Evolutionary conservation across 2,888 invertebrate species (phyloP), one percentile per base, ranked within the genome.

Genomic region (Meteorus colon): DNA sequence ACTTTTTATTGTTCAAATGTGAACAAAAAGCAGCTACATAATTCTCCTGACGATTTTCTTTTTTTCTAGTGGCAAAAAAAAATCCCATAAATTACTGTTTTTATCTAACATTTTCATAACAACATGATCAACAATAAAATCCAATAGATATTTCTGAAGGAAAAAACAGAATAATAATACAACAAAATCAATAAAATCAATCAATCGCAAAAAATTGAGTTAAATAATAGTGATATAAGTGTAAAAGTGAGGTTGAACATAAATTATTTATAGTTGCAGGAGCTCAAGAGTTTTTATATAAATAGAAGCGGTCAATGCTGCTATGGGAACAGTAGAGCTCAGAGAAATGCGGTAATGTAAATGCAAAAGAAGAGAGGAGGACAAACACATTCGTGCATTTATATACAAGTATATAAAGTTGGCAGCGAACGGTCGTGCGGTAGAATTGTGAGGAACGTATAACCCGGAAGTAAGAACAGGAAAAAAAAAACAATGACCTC

Each of bases 241-340:
- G 48, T 67, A 73, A 72, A 72, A 71, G 59, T 24, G 31, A 73
- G 67, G 76, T 78, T 67, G 77, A 80, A 73, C 78, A 73, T 79
- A 78, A 75, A 77, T 78, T 73, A 77, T 59, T 65, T 27, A n/a
- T 70, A 73, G 75, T 59, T 37, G 68, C 59, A 75, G 27, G 37
- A 37, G 77, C 73, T 76, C 74, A 78, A 73, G 80, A 82, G 83
- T 77, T 83, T 84, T 84, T 85, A 84, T 87, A 87, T 88, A 87
- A 88, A 88, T 88, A 88, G 87, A 88, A 86, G 83, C 87, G 87
- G 87, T 87, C 87, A 87, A 88, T 88, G 87, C 87, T 88, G 87
- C 88, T 86, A 88, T 87, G 87, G 87, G 87, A 88, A 87, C 86
- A 87, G 29, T 62, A 62, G 34, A 45, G 24, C 37, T 16, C 19